Evolutionary conservation across 1,140 invertebrate species (phyloP), one percentile per base, ranked within the genome.

Genomic region (Lordiphosa clarofinis): DNA sequence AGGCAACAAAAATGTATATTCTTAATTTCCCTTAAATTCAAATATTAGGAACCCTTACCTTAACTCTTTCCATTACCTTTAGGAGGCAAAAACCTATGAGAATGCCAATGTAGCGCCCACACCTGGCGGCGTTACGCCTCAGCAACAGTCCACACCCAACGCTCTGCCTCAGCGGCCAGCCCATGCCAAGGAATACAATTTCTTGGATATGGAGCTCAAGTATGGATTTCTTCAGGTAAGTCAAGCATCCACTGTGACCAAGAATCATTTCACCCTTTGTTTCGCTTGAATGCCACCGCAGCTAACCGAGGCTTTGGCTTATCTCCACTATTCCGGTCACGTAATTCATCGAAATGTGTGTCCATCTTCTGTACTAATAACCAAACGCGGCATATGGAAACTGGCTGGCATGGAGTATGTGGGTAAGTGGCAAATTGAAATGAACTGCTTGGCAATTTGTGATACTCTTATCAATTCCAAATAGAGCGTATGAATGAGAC

Each of bases 381-480:
- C 96, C n/a, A 97, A 95, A 82, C 93, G 94, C 42, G 97, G 97
- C 33, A 97, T 96, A 6, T 99, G 98, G 98, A 99, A 99, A 89
- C 91, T 99, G 15, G 95, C 94, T 9, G 97, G 98, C 3, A 92
- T 99, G 38, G 98, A 99, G 86, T 99, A 99, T 90, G 93, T 94
- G 70, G 95, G 95, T 96, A 89, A 92, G 91, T 91, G n/a, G 33
- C 40, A 65, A 68, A 86, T 81, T 73, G 69, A 79, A 86, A 86
- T 55, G 68, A 62, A 81, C 70, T 59, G 38, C 35, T 49, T 15
- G 31, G 50, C 68, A 42, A 78, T 78, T 68, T 63, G 74, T 66
- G 64, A 73, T 73, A 70, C 50, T 76, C 52, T 31, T 33, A 47
- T 73, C 62, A 9, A 21, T 24, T 10, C 43, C 35, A 15, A 19